Evolutionary conservation across 2,797 vertebrate genomes (phyloP).

Genomic region (Spheniscus humboldti): DNA sequence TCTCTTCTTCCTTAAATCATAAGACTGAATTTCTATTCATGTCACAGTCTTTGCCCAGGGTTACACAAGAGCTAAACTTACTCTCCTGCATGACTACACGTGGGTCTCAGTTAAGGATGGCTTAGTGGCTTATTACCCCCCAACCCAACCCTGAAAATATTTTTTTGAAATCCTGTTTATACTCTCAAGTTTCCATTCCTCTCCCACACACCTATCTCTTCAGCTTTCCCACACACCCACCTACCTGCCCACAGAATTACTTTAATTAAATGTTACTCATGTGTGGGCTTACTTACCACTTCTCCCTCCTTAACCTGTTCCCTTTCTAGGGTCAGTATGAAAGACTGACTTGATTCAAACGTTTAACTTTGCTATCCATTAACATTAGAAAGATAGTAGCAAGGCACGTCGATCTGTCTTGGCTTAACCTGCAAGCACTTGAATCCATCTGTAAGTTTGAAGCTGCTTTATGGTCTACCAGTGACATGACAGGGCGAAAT

Average conservation of each 20-base stretch:
- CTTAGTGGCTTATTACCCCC: not conserved
- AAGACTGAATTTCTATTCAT: not conserved
- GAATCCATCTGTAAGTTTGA: not conserved
- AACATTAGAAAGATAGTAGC: not conserved
- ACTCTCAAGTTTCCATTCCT: not conserved
- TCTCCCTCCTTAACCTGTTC: not conserved
- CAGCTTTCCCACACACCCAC: not conserved
- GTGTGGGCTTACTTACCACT: not conserved
- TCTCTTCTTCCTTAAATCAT: not conserved
- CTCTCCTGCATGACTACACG: not conserved
- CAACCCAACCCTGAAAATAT: not conserved
- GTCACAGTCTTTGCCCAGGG: not conserved
- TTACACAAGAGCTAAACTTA: not conserved
- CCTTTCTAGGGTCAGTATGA: not conserved
- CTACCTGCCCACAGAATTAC: not conserved
- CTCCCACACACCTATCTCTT: not conserved
- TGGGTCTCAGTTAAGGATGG: not conserved
- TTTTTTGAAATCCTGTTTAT: not conserved
- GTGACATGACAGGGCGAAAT: not conserved
- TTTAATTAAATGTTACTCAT: constrained; percentile 15
- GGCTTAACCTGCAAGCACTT: not conserved
- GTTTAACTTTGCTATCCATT: not conserved
- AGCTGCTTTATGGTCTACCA: not conserved
- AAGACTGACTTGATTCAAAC: not conserved
- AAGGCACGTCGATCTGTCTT: not conserved